Conservation (phyloP, 2,113 vertebrate genomes). For the Pycnonotus jocosus region DNA sequence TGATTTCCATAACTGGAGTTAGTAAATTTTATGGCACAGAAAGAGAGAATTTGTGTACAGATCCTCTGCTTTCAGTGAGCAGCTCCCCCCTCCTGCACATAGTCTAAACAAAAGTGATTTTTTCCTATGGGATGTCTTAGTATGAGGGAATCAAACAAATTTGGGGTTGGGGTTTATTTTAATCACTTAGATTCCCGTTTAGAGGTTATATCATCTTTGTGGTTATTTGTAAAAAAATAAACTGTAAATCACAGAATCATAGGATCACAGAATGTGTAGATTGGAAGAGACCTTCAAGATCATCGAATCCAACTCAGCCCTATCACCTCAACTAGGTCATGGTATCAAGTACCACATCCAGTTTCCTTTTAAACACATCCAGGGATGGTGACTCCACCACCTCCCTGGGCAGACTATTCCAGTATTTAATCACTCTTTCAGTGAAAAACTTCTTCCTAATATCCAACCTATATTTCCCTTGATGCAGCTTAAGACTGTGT, state of each 20-base stretch:
- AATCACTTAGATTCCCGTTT: neutral
- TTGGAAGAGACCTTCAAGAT: no score
- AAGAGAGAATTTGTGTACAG: neutral
- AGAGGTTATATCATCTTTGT: neutral
- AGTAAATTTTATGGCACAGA: neutral
- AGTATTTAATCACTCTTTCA: no score
- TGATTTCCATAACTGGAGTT: neutral
- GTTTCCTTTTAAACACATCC: no score
- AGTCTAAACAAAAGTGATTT: neutral
- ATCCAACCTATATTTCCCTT: no score
- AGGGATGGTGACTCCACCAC: no score
- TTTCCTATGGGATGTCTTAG: neutral
- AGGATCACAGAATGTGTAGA: no score
- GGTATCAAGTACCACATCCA: no score
- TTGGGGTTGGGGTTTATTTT: neutral
- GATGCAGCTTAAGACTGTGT: no score
- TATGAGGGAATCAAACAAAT: neutral
- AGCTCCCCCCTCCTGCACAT: accelerated
- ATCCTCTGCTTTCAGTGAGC: neutral
- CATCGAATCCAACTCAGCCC: no score
- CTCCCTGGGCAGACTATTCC: no score
- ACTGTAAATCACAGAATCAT: neutral
- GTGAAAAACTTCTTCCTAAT: no score
- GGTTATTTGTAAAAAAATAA: neutral
- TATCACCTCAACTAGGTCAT: no score